Evolutionary conservation across 37 sponge, comb jelly and placozoan genomes (phyloP).

Genomic region (Eunapius fragilis): DNA sequence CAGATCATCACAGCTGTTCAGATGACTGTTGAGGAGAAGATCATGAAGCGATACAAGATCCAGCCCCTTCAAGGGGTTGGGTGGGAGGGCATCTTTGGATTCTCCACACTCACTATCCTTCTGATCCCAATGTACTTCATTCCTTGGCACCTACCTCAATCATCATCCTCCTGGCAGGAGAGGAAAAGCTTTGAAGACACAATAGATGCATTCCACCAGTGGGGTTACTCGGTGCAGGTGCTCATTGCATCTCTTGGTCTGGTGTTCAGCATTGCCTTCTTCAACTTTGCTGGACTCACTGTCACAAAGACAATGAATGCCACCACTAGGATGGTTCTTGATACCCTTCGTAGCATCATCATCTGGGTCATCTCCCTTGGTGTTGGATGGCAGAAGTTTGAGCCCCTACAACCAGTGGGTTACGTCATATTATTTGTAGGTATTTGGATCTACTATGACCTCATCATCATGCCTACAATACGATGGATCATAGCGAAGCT

Average conservation of each 20-base stretch:
- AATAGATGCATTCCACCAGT: constrained; percentile 84
- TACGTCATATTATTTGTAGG: constrained; percentile 86
- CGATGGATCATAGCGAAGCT: neutral
- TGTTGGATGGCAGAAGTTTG: constrained; percentile 87
- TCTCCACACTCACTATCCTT: constrained; percentile 63
- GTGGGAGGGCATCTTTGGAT: constrained; percentile 97
- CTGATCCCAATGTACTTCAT: constrained; percentile 95
- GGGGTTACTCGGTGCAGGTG: constrained; percentile 38
- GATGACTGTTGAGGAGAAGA: constrained; percentile 90
- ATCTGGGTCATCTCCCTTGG: constrained; percentile 90
- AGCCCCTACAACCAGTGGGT: constrained; percentile 84
- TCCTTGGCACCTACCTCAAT: constrained; percentile 83
- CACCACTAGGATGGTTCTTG: constrained; percentile 94
- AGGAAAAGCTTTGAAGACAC: constrained; percentile 83
- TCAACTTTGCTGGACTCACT: constrained; percentile 95
- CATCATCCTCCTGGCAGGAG: constrained; percentile 73
- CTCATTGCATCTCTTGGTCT: constrained; percentile 72
- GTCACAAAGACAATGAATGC: constrained; percentile 92
- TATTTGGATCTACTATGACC: constrained; percentile 91
- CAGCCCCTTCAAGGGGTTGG: constrained; percentile 92
- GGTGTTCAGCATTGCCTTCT: constrained; percentile 95
- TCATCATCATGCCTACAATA: constrained; percentile 68
- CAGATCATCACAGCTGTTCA: constrained; percentile 91
- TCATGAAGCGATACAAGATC: constrained; percentile 90
- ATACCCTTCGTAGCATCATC: constrained; percentile 90